Conservation (phyloP, 1,140 invertebrate genomes). For the Drosophila varians region DNA sequence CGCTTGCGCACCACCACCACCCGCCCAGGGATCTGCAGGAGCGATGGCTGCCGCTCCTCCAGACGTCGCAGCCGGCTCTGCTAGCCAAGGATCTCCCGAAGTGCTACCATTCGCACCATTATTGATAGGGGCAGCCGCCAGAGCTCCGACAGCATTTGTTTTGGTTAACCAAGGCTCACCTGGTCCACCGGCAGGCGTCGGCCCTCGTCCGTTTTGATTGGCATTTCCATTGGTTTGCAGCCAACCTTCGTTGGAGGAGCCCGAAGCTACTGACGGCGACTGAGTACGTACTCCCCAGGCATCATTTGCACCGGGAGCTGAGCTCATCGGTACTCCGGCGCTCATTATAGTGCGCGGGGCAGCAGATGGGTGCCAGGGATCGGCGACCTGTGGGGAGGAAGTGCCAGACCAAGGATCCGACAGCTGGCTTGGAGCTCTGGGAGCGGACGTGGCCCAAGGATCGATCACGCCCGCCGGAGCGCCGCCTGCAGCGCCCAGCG, state of each 20-base stretch:
- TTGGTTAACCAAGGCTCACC: conserved; percentile 75
- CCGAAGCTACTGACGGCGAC: conserved; percentile 78
- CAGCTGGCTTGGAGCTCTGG: conserved; percentile 83
- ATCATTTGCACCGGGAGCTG: conserved; percentile 46
- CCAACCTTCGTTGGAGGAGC: conserved; percentile 82
- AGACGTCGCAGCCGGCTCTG: conserved; percentile 47
- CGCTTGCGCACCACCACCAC: conserved; percentile 65
- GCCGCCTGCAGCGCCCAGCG: conserved; percentile 69
- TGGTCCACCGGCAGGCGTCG: conserved; percentile 42
- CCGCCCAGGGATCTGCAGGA: conserved; percentile 73
- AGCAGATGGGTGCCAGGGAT: conserved; percentile 86
- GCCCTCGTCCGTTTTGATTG: conserved; percentile 58
- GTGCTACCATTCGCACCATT: conserved; percentile 51
- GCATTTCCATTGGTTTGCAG: conserved; percentile 77
- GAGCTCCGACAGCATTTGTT: conserved; percentile 27
- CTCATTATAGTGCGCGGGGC: conserved; percentile 65
- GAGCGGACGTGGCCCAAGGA: conserved; percentile 89
- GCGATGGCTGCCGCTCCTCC: conserved; percentile 4
- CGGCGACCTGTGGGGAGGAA: conserved; percentile 82
- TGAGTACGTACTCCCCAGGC: conserved; percentile 76
- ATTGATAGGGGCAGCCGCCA: conserved; percentile 47
- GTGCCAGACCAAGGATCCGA: conserved; percentile 86
- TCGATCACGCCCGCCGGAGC: conserved; percentile 84
- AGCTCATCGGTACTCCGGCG: conserved; percentile 54
- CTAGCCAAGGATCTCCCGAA: conserved; percentile 86